Evolutionary conservation across 2,113 vertebrate species (phyloP).

Genomic region (Oxyura jamaicensis): DNA sequence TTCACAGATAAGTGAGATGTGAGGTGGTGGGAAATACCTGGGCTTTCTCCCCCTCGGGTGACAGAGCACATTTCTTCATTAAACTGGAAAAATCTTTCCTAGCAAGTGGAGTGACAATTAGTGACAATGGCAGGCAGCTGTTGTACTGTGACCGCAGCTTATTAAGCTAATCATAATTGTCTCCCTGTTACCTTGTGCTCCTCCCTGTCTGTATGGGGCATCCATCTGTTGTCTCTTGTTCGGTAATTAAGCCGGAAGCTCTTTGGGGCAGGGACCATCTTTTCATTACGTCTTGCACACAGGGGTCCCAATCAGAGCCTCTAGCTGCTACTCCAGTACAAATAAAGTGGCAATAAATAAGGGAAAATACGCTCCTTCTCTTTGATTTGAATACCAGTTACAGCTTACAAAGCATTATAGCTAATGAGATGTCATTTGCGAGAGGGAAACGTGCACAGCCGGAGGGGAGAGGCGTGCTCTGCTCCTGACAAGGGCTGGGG

Average conservation of each 20-base stretch:
- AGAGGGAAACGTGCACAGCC: not conserved
- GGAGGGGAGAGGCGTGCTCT: not conserved
- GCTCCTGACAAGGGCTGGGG: not conserved
- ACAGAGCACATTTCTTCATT: not conserved
- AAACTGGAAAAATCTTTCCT: constrained; percentile 15
- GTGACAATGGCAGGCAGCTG: constrained; percentile 69
- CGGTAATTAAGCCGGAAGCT: constrained; percentile 60
- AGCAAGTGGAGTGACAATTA: constrained; percentile 54
- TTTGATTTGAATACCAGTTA: constrained; percentile 19
- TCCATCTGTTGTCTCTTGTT: constrained; percentile 66
- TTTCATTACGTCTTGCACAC: constrained; percentile 40
- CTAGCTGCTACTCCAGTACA: constrained; percentile 25
- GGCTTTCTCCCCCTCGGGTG: not conserved
- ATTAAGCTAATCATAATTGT: constrained; percentile 71
- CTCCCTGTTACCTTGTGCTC: constrained; percentile 63
- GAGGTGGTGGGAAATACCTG: not conserved
- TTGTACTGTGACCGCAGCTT: constrained; percentile 33
- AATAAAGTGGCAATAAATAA: constrained; percentile 47
- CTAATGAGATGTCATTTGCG: not conserved
- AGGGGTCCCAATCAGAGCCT: constrained; percentile 46
- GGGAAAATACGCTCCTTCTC: constrained; percentile 22
- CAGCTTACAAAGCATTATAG: not conserved
- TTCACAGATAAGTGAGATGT: not conserved
- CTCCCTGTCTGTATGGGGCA: constrained; percentile 59
- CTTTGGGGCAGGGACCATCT: constrained; percentile 58